phyloP scores from a whole-genome alignment of 2,113 vertebrate species.

The Plecturocebus donacophilus region DNA sequence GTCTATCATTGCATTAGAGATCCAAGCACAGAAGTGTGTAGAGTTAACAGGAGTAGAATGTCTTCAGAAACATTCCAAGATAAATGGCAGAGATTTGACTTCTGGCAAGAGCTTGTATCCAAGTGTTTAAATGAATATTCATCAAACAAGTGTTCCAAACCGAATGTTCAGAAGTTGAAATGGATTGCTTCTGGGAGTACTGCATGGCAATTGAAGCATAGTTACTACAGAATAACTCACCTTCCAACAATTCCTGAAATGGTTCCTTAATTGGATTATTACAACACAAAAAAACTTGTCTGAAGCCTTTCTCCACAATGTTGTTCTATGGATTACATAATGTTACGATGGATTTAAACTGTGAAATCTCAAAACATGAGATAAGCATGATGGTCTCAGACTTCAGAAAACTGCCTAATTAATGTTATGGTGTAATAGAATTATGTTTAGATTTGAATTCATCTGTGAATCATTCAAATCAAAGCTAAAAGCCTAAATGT shows the following conservation, averaged over 20 bases:
- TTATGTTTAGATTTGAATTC: conserved; percentile 53
- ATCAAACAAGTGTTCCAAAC: conserved; percentile 92
- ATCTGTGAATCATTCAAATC: conserved; percentile 17
- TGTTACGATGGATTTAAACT: conserved; percentile 51
- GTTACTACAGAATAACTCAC: conserved; percentile 73
- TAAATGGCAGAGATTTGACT: conserved; percentile 91
- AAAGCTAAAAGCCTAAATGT: conserved; percentile 66
- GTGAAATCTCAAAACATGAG: conserved; percentile 62
- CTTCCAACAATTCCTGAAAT: conserved; percentile 97
- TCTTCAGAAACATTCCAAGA: conserved; percentile 90
- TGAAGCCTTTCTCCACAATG: conserved; percentile 47
- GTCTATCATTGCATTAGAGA: conserved; percentile 90
- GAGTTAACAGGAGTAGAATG: conserved; percentile 87
- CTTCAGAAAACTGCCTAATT: conserved; percentile 46
- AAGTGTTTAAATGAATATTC: conserved; percentile 96
- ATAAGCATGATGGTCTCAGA: conserved; percentile 54
- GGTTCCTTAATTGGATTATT: conserved; percentile 76
- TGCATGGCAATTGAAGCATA: conserved; percentile 69
- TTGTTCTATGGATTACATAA: conserved; percentile 46
- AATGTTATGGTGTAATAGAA: conserved; percentile 27
- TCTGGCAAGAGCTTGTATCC: conserved; percentile 92
- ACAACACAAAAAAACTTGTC: no score
- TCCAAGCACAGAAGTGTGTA: conserved; percentile 88
- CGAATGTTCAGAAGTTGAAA: conserved; percentile 93
- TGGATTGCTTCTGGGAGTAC: conserved; percentile 97